Evolutionary conservation across 2,113 vertebrate genomes (phyloP), one percentile per base, ranked within the genome.

Genomic region (Vanacampus margaritifer): DNA sequence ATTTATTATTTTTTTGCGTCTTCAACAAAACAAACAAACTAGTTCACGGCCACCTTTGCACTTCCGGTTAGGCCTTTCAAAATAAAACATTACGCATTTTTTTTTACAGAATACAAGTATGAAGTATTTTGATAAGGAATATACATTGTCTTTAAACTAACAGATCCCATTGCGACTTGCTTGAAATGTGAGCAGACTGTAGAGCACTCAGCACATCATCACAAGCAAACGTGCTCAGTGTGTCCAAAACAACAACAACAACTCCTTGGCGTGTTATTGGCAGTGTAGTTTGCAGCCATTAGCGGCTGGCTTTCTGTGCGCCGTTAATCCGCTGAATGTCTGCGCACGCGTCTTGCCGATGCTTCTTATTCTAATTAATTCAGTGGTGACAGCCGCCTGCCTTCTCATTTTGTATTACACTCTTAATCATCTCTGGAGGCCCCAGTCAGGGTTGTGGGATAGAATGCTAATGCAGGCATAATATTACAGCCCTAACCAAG

Each of bases 401-500:
- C 59, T 19, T 64, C 59, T 69, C 67, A 68, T 45, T 74, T 68
- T 61, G 45, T 70, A 28, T 78, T 65, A 59, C 56, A 60, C 68
- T 77, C 78, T 81, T 81, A 80, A 73, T 81, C 74, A 79, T 61
- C 65, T 48, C 45, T 54, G 67, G 51, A 63, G 50, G 76, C 72
- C 73, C 69, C 69, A 73, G 37, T 69, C 67, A 58, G 24, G 32
- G 68, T 32, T 53, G 64, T 35, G 59, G 59, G 23, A 24, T 50
- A 56, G 62, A 70, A 74, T 73, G 41, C 64, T 69, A 62, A 76
- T 75, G 71, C 35, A 43, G 21, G 57, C 16, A 41, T 36, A 48
- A 73, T 41, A 67, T 46, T 63, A 71, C 48, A 48, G 53, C 54
- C 56, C 11, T n/a, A 26, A 28, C 14, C n/a, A 10, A 41, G 12